A percentile compares a stretch with the other conserved stretches of the same genome.
Evolutionary conservation across 2,113 vertebrate genomes (phyloP).

Genomic region (Rallus limicola): DNA sequence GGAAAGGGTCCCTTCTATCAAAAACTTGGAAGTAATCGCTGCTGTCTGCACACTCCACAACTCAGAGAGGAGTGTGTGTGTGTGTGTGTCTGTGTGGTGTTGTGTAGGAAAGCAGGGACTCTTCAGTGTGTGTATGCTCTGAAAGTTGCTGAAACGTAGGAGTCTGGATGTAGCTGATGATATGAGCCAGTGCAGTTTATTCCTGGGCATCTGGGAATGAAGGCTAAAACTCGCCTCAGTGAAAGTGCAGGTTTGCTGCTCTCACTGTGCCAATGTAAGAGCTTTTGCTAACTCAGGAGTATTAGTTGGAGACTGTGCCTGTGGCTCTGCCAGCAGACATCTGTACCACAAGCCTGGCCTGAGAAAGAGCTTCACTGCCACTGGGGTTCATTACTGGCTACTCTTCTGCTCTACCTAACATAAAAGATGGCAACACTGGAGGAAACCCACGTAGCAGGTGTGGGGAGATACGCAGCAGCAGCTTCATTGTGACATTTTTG

Average conservation of each 20-base stretch:
- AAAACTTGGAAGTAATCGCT: background rate
- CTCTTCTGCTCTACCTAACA: background rate
- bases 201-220: background rate
- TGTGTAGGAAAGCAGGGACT: accelerated
- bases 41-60: background rate
- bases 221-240: background rate
- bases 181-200: background rate
- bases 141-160: background rate
- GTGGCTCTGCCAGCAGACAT: background rate
- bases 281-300: background rate
- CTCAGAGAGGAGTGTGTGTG: background rate
- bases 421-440: background rate
- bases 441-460: background rate
- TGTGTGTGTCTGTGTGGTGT: accelerated
- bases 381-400: background rate
- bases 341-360: background rate
- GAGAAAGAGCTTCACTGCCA: background rate
- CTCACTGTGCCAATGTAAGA: background rate
- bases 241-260: background rate
- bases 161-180: background rate
- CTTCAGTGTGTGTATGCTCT: background rate
- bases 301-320: background rate
- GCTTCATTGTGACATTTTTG: background rate
- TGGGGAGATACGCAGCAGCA: background rate
- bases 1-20: background rate